Evolutionary conservation across 2,113 vertebrate genomes (phyloP).

Genomic region (Steatornis caripensis): DNA sequence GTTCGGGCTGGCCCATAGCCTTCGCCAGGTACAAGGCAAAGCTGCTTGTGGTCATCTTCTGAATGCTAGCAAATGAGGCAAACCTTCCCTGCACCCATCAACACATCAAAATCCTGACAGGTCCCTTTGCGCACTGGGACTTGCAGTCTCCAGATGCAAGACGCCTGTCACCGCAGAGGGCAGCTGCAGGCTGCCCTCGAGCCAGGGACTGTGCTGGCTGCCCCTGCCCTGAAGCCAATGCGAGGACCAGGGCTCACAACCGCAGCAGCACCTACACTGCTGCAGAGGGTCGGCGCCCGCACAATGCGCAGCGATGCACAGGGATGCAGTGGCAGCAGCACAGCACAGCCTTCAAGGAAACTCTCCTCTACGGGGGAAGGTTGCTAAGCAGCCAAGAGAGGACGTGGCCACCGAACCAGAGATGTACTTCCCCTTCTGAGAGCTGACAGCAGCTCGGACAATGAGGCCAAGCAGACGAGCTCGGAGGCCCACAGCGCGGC

Average conservation of each 20-base stretch:
- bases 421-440: slow-evolving; percentile 48
- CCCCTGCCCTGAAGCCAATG: not conserved
- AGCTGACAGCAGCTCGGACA: slow-evolving; percentile 7
- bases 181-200: not conserved
- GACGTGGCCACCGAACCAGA: slow-evolving; percentile 42
- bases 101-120: not conserved
- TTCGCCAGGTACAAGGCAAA: not conserved
- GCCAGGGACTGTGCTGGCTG: not conserved
- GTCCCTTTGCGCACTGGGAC: not conserved
- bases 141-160: not conserved
- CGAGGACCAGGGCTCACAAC: not conserved
- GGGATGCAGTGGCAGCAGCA: slow-evolving; percentile 23
- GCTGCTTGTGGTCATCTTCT: not conserved
- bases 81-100: not conserved
- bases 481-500: fast-evolving
- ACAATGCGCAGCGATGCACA: not conserved
- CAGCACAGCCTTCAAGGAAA: slow-evolving; percentile 69
- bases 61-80: not conserved
- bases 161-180: not conserved
- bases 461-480: not conserved
- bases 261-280: not conserved
- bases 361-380: slow-evolving; percentile 51
- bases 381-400: slow-evolving; percentile 77
- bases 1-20: not conserved
- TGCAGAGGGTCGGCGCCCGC: not conserved